A percentile compares a stretch with the other conserved stretches of the same genome.
These are phyloP conservation scores for Zosterops pallidus DNA, from an alignment of 2,113 vertebrate genomes.

Conservation along the genomic window DNA sequence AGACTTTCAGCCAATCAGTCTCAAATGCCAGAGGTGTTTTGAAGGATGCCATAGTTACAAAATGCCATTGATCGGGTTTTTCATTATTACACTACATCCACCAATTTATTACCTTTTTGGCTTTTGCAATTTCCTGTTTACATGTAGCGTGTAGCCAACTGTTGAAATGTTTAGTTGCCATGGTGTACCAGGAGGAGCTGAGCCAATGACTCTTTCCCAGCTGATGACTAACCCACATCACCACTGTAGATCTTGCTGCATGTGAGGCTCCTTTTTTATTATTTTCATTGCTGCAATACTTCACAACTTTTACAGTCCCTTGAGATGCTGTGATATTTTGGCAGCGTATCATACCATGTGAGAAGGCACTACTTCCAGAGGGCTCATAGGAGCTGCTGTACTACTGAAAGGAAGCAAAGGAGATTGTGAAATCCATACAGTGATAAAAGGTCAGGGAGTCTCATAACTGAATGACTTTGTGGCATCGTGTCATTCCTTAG, in stretches of 20 bases:
- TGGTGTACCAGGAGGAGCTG: slow-evolving; percentile 74
- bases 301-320: slow-evolving; percentile 66
- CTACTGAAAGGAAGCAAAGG: slow-evolving; percentile 73
- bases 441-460: slow-evolving; percentile 59
- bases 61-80: slow-evolving; percentile 67
- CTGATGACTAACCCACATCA: slow-evolving; percentile 73
- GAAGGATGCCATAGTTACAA: slow-evolving; percentile 76
- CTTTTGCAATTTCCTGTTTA: slow-evolving; percentile 80
- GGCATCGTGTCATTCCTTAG: slow-evolving; percentile 16
- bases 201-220: slow-evolving; percentile 71
- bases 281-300: slow-evolving; percentile 73
- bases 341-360: slow-evolving; percentile 47
- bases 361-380: slow-evolving; percentile 69
- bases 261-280: slow-evolving; percentile 62
- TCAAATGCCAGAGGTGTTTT: slow-evolving; percentile 75
- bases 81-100: slow-evolving; percentile 73
- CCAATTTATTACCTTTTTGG: slow-evolving; percentile 71
- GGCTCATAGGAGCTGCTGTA: slow-evolving; percentile 68
- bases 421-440: slow-evolving; percentile 44
- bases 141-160: slow-evolving; percentile 75
- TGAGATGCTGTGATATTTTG: slow-evolving; percentile 64
- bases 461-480: not conserved
- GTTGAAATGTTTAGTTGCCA: slow-evolving; percentile 79
- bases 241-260: slow-evolving; percentile 73
- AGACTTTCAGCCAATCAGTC: slow-evolving; percentile 67